A percentile compares a stretch with the other conserved stretches of the same genome.
Conservation (phyloP, 2,888 invertebrate genomes). For the Meteorus cinctellus region DNA sequence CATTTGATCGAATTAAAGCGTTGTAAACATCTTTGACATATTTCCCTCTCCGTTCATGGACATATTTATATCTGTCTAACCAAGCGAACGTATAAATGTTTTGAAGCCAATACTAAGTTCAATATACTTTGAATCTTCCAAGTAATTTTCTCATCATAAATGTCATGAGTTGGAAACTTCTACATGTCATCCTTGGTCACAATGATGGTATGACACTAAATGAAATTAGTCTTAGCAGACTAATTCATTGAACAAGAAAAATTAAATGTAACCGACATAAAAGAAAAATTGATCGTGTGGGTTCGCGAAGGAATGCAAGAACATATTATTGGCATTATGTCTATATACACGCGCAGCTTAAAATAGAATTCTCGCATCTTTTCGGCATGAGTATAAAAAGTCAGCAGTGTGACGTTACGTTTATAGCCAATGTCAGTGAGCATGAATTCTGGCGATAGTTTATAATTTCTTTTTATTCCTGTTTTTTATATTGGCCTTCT, state of each 20-base stretch:
- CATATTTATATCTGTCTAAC: not conserved
- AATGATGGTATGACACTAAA: not conserved
- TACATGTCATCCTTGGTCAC: too few relatives aligned
- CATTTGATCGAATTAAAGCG: not conserved
- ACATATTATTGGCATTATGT: constrained; percentile 59
- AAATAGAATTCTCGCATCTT: constrained; percentile 57
- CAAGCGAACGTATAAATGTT: not conserved
- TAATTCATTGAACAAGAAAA: not conserved
- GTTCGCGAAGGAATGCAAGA: constrained; percentile 57
- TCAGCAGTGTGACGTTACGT: not conserved
- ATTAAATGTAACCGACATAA: constrained; percentile 38
- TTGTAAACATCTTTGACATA: constrained; percentile 40
- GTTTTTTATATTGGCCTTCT: too few relatives aligned
- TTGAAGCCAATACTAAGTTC: constrained; percentile 16
- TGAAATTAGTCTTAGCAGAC: not conserved
- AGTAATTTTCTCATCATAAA: constrained; percentile 5
- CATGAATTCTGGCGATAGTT: constrained; percentile 7
- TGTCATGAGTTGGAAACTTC: not conserved
- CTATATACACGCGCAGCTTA: constrained; percentile 61
- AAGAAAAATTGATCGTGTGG: constrained; percentile 45
- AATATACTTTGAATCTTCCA: constrained; percentile 13
- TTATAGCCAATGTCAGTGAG: constrained; percentile 18
- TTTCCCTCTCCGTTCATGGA: constrained; percentile 10
- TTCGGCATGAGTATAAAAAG: constrained; percentile 35
- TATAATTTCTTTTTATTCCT: not conserved